These are phyloP conservation scores for Perodicticus potto DNA, from an alignment of 2,797 vertebrate species.

Conservation along the genomic window DNA sequence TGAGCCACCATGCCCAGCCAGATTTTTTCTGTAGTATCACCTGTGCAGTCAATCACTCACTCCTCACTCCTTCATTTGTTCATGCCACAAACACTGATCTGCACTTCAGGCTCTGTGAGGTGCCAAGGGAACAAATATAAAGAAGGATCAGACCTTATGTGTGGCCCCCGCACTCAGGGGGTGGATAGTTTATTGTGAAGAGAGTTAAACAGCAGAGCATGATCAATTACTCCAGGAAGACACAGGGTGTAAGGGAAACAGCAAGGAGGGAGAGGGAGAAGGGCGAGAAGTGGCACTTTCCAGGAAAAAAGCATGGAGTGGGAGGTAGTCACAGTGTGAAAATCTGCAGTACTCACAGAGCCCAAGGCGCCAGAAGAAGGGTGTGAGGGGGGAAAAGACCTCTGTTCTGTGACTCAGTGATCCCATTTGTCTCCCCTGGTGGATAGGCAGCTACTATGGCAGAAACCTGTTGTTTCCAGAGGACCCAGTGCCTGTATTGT, in stretches of 20 bases:
- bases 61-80: not conserved
- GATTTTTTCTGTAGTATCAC: not conserved
- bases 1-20: too few relatives aligned
- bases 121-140: not conserved
- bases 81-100: not conserved
- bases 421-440: too few relatives aligned
- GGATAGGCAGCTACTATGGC: not conserved
- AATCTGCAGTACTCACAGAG: fast-evolving
- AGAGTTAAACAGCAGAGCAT: not conserved
- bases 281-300: not conserved
- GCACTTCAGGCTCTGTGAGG: not conserved
- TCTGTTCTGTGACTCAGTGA: not conserved
- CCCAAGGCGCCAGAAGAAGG: not conserved
- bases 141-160: not conserved
- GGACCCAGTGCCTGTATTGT: not conserved
- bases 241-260: not conserved
- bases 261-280: not conserved
- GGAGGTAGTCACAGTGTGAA: not conserved
- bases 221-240: not conserved
- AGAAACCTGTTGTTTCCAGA: not conserved
- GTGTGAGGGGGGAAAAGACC: fast-evolving
- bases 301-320: not conserved
- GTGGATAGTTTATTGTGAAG: not conserved
- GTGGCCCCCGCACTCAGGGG: not conserved
- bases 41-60: not conserved